Base-by-base conservation (phyloP, 2,888 invertebrate genomes). In the Apodemia zela region DNA sequence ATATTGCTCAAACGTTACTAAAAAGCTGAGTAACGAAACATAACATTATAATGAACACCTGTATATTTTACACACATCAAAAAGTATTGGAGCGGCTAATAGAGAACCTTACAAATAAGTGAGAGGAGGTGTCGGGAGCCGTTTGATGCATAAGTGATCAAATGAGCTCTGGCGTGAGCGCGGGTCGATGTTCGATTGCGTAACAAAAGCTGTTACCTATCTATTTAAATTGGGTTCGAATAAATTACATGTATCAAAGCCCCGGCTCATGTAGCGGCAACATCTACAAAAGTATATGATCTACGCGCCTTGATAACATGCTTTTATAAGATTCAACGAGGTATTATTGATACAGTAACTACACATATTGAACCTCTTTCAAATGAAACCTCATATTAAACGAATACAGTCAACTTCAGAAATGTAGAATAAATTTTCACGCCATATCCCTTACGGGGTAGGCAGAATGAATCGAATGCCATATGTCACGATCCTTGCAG, bases 71-170 rank as follows among this genome's bases (percentile, higher is more conserved):
- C 54, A 54, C 54, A 29, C 7, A 54, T 54, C 54, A 54, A 29
- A 54, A 54, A 54, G 54, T 54, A 54, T 54, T 54, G 15, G 29
- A 54, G 29, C 29, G 25, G 54, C 54, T 54, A 54, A 54, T 54
- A 29, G 29, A 54, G 54, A 54, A 29, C 54, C 54, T 25, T 15
- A 54, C 54, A 54, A 54, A 54, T 54, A 54, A 54, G 54, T 25
- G 54, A 54, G 75, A 76, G 73, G 69, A 76, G 73, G 68, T 74
- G 83, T 81, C 83, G 82, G 83, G 82, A 81, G 84, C 79, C 80
- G 83, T 87, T 86, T 84, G 87, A 87, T 86, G 86, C 87, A 84
- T 86, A 87, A 83, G 82, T 83, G 84, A 87, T 87, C 84, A 82
- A 87, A 85, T 82, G 79, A 79, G 78, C 81, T 81, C 73, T 76